Evolutionary conservation across 2,113 vertebrate species (phyloP).

Genomic region (Oryzias woworae): DNA sequence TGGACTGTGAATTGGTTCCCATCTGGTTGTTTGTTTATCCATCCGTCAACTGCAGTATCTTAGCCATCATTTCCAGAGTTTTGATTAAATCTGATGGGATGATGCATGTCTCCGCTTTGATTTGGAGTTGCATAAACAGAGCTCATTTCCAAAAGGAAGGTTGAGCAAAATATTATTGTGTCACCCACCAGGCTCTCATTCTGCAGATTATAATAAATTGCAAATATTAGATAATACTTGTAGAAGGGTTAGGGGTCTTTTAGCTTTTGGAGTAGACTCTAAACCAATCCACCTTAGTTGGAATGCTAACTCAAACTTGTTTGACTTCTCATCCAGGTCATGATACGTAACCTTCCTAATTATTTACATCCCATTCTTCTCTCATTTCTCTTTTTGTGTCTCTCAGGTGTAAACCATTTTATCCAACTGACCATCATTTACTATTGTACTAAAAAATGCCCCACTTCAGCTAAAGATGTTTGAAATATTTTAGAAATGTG

Average conservation of each 20-base stretch:
- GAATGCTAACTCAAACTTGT: too few species aligned
- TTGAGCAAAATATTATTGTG: slow-evolving; percentile 1
- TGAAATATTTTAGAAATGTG: slow-evolving; percentile 13
- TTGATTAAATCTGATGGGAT: slow-evolving; percentile 48
- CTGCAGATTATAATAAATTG: not conserved
- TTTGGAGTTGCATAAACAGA: slow-evolving; percentile 25
- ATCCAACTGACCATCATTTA: slow-evolving; percentile 47
- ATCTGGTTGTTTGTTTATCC: slow-evolving; percentile 49
- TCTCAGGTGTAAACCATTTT: slow-evolving; percentile 12
- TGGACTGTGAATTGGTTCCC: slow-evolving; percentile 31
- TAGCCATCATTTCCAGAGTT: slow-evolving; percentile 33
- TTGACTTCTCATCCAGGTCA: slow-evolving; percentile 13
- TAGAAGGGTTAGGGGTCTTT: not conserved
- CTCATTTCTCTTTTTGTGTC: slow-evolving; percentile 17
- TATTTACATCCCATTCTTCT: not conserved
- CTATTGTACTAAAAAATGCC: not conserved
- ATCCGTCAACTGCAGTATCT: slow-evolving; percentile 46
- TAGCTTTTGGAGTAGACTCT: not conserved
- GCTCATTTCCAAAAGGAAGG: slow-evolving; percentile 35
- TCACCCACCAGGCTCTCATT: not conserved
- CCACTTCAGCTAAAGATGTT: too few species aligned
- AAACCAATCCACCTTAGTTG: too few species aligned
- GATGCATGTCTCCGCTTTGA: slow-evolving; percentile 42
- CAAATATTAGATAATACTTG: not conserved
- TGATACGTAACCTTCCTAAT: slow-evolving; percentile 40